These are phyloP conservation scores for Tragelaphus imberbis DNA, from an alignment of 2,113 vertebrate genomes.

Conservation along the genomic window DNA sequence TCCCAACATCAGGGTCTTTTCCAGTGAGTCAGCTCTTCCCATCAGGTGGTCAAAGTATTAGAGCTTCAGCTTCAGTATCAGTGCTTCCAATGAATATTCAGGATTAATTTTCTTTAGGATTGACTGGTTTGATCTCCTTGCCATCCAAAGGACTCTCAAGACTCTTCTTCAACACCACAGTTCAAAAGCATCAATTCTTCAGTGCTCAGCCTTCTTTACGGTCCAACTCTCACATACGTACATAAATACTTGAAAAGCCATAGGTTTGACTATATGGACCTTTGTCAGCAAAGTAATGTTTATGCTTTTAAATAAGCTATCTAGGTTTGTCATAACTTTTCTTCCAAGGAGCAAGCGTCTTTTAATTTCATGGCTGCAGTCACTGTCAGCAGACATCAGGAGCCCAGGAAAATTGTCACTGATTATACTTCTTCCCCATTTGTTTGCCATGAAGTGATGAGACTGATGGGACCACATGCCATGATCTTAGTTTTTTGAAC, in stretches of 20 bases:
- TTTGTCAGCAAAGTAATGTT: not conserved
- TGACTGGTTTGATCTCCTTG: not conserved
- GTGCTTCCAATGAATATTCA: not conserved
- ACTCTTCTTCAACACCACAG: not conserved
- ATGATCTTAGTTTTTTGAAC: not conserved
- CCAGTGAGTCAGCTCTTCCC: not conserved
- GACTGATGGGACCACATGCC: not conserved
- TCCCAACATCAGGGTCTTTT: not conserved
- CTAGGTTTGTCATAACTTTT: not conserved
- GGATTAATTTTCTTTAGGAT: not conserved
- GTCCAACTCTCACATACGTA: not conserved
- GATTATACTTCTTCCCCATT: not conserved
- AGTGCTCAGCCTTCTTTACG: not conserved
- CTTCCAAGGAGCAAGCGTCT: not conserved
- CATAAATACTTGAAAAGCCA: not conserved
- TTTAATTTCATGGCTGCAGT: not conserved
- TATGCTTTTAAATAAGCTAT: not conserved
- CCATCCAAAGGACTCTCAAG: not conserved
- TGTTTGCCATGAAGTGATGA: not conserved
- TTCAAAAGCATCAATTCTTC: not conserved
- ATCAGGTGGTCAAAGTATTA: not conserved
- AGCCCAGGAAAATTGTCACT: not conserved
- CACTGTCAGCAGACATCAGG: not conserved
- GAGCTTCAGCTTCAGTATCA: not conserved
- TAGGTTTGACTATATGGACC: not conserved